Percentiles rank a stretch among this genome's conserved stretches.
phyloP scores from a whole-genome alignment of 2,888 invertebrate species.

The Volucella inanis region DNA sequence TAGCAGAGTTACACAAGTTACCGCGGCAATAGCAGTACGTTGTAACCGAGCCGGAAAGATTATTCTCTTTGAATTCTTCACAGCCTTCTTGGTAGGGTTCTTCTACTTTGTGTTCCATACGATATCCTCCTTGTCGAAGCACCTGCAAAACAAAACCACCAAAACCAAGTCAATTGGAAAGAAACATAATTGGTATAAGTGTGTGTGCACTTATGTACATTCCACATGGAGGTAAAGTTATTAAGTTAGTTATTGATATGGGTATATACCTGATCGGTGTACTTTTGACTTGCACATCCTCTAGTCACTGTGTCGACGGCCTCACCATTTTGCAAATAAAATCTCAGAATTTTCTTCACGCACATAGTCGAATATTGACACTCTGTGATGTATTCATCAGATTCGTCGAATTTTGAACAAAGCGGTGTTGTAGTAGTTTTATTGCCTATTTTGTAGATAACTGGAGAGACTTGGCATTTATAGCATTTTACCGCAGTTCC shows the following conservation, averaged over 20 bases:
- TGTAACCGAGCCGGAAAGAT: slow-evolving; percentile 80
- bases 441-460: slow-evolving; percentile 83
- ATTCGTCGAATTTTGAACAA: slow-evolving; percentile 90
- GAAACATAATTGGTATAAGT: background rate
- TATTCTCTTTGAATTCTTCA: slow-evolving; percentile 86
- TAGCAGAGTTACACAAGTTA: slow-evolving; percentile 88
- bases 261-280: slow-evolving; percentile 83
- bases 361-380: slow-evolving; percentile 94
- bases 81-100: slow-evolving; percentile 90
- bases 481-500: slow-evolving; percentile 87
- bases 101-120: slow-evolving; percentile 86
- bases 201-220: too few relatives aligned
- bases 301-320: slow-evolving; percentile 83
- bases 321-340: slow-evolving; percentile 86
- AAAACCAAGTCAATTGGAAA: slow-evolving; percentile 2
- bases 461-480: slow-evolving; percentile 88
- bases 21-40: slow-evolving; percentile 90
- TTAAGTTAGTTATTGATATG: background rate
- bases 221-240: too few relatives aligned
- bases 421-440: slow-evolving; percentile 86
- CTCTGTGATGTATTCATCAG: slow-evolving; percentile 87
- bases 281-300: slow-evolving; percentile 90
- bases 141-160: slow-evolving; percentile 80
- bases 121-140: slow-evolving; percentile 87
- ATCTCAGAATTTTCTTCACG: slow-evolving; percentile 88